Conservation (phyloP, 1,140 invertebrate species). For the Diorhabda carinulata region DNA sequence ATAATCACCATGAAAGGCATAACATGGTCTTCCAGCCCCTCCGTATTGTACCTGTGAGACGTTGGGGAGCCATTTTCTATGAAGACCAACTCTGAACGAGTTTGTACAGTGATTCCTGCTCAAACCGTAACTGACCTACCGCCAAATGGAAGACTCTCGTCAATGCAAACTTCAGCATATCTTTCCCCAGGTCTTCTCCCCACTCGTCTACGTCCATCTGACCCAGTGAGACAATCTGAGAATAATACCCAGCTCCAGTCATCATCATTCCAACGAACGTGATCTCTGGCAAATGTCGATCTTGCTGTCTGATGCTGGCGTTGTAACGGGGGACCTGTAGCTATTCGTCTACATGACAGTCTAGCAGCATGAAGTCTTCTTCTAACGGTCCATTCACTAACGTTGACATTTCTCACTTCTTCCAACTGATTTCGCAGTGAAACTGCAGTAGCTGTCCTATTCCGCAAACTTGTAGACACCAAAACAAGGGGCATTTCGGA, state of each 20-base stretch:
- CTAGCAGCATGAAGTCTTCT: too few relatives aligned
- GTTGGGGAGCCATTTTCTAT: background rate
- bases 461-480: too few relatives aligned
- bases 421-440: too few relatives aligned
- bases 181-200: constrained; percentile 6
- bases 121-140: constrained; percentile 5
- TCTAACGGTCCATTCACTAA: too few relatives aligned
- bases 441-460: too few relatives aligned
- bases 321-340: too few relatives aligned
- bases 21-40: background rate
- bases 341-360: too few relatives aligned
- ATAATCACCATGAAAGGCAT: background rate
- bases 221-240: background rate
- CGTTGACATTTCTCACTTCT: too few relatives aligned
- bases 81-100: background rate
- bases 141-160: constrained; percentile 1
- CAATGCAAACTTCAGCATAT: constrained; percentile 9
- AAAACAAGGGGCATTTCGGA: too few relatives aligned
- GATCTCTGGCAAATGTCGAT: background rate
- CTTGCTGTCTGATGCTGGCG: too few relatives aligned
- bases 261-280: background rate
- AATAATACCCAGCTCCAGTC: background rate
- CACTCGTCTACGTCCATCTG: background rate
- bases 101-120: background rate
- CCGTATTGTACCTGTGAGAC: background rate